phyloP scores from a whole-genome alignment of 2,113 vertebrate species.

The Trichomycterus rosablanca region DNA sequence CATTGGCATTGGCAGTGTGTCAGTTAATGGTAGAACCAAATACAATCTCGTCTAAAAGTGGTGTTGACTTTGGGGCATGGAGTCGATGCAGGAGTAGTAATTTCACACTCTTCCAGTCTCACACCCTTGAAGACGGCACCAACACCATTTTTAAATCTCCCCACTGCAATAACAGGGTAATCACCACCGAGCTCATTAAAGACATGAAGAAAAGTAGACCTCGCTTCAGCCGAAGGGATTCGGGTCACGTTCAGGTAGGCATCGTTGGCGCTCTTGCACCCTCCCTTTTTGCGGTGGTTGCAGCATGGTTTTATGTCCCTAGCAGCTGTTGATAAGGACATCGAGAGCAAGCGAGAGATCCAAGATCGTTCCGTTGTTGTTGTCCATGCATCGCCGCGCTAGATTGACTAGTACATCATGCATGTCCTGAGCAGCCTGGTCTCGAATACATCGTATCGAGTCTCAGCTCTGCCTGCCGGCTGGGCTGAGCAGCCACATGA shows the following conservation, averaged over 20 bases:
- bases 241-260: neutral
- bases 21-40: no score
- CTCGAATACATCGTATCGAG: no score
- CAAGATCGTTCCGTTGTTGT: neutral
- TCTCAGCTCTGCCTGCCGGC: no score
- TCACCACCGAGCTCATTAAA: neutral
- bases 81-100: neutral
- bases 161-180: conserved; percentile 7
- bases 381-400: neutral
- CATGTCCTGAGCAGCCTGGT: neutral
- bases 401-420: conserved; percentile 12
- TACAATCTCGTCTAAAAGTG: no score
- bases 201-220: neutral
- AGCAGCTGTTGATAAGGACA: conserved; percentile 8
- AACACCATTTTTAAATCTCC: neutral
- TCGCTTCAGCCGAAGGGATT: neutral
- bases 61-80: conserved; percentile 3
- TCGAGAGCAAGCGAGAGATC: neutral
- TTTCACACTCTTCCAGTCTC: conserved; percentile 14
- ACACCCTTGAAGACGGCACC: neutral
- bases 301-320: neutral
- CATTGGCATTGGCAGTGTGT: no score
- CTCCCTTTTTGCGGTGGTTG: neutral
- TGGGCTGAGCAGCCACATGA: no score
- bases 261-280: neutral